These are phyloP conservation scores for Chlorodrepanis virens DNA, from an alignment of 2,113 vertebrate species.

Conservation along the genomic window DNA sequence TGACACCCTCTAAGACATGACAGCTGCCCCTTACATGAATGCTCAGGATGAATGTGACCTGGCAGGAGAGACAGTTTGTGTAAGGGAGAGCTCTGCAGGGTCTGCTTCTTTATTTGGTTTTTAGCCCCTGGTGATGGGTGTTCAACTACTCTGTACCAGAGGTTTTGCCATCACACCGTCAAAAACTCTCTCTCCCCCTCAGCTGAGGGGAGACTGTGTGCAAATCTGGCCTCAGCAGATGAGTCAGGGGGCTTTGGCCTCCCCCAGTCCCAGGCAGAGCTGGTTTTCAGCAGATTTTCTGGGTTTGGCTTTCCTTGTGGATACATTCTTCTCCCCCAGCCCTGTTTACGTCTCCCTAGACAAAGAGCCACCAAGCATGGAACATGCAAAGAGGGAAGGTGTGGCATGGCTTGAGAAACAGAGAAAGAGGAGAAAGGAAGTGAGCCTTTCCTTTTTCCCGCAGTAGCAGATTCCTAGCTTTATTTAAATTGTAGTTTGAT, in stretches of 20 bases:
- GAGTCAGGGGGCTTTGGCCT: not conserved
- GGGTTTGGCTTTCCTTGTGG: not conserved
- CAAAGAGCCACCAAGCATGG: not conserved
- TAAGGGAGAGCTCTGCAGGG: not conserved
- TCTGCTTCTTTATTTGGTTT: not conserved
- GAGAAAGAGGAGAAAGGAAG: not conserved
- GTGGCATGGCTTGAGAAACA: rapidly evolving
- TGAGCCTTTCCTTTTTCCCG: not conserved
- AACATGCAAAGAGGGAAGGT: rapidly evolving
- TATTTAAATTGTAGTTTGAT: not conserved
- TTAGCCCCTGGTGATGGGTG: not conserved
- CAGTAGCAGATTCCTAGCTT: not conserved
- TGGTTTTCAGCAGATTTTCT: not conserved
- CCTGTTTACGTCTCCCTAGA: not conserved
- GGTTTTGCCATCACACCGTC: rapidly evolving
- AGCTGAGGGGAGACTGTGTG: not conserved
- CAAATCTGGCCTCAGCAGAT: not conserved
- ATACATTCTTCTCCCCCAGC: not conserved
- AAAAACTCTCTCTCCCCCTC: not conserved
- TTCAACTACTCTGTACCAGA: not conserved
- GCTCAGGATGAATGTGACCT: not conserved
- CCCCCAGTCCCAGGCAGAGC: rapidly evolving
- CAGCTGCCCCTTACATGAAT: rapidly evolving
- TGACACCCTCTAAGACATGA: not conserved
- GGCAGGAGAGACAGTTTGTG: not conserved